These are phyloP conservation scores for Torymus tubicola DNA, from an alignment of 2,888 invertebrate species.

Conservation along the genomic window DNA sequence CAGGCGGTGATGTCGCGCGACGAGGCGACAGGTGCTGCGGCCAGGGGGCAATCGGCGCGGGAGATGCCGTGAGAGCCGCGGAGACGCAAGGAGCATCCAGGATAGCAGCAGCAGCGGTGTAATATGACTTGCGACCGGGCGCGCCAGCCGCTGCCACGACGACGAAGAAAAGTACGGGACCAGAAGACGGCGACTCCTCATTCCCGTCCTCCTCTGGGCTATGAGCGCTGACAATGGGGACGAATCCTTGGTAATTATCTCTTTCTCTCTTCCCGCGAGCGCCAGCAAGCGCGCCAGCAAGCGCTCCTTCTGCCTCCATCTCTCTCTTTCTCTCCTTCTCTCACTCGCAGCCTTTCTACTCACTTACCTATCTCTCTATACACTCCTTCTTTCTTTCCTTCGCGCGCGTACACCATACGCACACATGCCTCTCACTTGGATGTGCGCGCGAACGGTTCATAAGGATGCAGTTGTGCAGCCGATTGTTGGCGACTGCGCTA, in stretches of 20 bases:
- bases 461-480: constrained; percentile 15
- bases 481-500: no score
- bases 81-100: background rate
- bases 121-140: constrained; percentile 53
- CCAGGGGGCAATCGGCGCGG: background rate
- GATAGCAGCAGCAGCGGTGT: background rate
- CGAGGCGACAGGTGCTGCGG: constrained; percentile 24
- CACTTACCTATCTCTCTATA: constrained; percentile 6
- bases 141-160: constrained; percentile 25
- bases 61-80: constrained; percentile 10
- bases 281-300: no score
- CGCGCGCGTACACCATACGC: background rate
- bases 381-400: constrained; percentile 13
- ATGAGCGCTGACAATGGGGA: constrained; percentile 76
- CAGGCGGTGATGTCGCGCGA: constrained; percentile 12
- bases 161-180: constrained; percentile 24
- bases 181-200: constrained; percentile 11
- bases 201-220: constrained; percentile 71
- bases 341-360: background rate
- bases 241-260: constrained; percentile 75
- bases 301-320: constrained; percentile 13
- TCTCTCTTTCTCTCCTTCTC: background rate
- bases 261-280: constrained; percentile 2
- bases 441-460: background rate
- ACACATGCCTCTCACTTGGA: background rate